These are phyloP conservation scores for Sympetrum striolatum DNA, from an alignment of 2,888 invertebrate genomes.

Conservation along the genomic window DNA sequence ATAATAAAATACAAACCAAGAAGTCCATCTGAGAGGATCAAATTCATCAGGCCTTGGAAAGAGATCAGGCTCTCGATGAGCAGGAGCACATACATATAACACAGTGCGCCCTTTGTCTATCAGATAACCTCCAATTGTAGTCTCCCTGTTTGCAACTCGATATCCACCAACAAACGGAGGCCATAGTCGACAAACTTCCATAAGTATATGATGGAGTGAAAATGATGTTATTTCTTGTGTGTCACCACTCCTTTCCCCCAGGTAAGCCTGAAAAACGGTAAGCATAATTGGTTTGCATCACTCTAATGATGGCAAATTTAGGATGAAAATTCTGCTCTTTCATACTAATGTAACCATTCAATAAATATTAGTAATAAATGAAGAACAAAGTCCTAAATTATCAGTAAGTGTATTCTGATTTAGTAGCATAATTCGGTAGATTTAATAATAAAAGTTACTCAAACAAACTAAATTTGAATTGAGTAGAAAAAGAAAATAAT, in stretches of 20 bases:
- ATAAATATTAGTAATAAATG: no score
- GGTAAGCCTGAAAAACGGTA: not conserved
- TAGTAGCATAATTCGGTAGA: no score
- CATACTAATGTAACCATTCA: not conserved
- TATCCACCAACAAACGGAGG: conserved; percentile 32
- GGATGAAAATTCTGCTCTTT: not conserved
- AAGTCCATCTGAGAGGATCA: conserved; percentile 21
- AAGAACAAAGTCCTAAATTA: no score
- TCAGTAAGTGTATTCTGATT: no score
- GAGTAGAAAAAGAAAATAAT: no score
- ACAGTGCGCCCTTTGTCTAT: conserved; percentile 27
- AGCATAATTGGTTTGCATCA: not conserved
- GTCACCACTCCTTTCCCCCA: not conserved
- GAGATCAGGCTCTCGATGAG: conserved; percentile 34
- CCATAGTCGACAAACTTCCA: conserved; percentile 39
- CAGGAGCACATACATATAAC: conserved; percentile 20
- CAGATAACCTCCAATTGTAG: conserved; percentile 22
- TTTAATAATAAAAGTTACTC: no score
- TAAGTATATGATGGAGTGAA: conserved; percentile 24
- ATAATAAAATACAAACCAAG: not conserved
- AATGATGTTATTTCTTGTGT: conserved; percentile 2
- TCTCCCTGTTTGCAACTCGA: conserved; percentile 10
- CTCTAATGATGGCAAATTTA: not conserved
- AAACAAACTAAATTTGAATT: no score
- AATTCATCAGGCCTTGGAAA: conserved; percentile 38